A percentile compares a stretch with the other conserved stretches of the same genome.
phyloP scores from a whole-genome alignment of 2,797 vertebrate species.

The Acomys russatus region DNA sequence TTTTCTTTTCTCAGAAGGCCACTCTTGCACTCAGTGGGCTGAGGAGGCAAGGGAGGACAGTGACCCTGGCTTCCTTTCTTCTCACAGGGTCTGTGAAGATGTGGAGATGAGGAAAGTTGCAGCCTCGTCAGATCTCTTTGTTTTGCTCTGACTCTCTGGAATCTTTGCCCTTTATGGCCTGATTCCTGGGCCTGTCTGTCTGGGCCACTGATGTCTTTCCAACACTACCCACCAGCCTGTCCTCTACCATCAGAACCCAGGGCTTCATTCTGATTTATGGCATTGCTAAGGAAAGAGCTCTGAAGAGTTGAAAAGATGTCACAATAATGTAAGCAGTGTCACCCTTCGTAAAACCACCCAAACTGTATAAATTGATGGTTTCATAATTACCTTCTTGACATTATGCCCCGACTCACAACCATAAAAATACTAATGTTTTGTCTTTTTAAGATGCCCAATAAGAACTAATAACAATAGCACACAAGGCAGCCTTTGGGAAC shows the following conservation, averaged over 20 bases:
- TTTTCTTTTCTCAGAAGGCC: neutral
- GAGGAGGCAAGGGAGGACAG: no score
- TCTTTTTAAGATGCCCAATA: neutral
- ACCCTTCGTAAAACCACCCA: neutral
- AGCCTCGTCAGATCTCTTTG: neutral
- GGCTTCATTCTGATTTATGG: neutral
- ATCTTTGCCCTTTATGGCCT: neutral
- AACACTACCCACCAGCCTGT: rapidly evolving
- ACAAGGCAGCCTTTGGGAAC: neutral
- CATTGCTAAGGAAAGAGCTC: neutral
- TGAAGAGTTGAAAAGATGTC: neutral
- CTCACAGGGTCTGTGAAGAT: neutral
- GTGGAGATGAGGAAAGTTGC: no score
- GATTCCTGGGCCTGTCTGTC: neutral
- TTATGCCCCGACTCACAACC: neutral
- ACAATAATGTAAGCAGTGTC: neutral
- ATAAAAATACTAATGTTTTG: neutral
- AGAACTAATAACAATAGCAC: neutral
- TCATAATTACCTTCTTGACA: neutral
- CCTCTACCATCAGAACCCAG: neutral
- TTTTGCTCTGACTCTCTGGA: neutral
- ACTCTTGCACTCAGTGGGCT: neutral
- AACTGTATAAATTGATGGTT: neutral
- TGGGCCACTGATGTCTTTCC: neutral
- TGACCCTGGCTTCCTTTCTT: neutral